Base-by-base conservation (phyloP, 2,797 vertebrate species). In the Gephyroberyx darwinii region DNA sequence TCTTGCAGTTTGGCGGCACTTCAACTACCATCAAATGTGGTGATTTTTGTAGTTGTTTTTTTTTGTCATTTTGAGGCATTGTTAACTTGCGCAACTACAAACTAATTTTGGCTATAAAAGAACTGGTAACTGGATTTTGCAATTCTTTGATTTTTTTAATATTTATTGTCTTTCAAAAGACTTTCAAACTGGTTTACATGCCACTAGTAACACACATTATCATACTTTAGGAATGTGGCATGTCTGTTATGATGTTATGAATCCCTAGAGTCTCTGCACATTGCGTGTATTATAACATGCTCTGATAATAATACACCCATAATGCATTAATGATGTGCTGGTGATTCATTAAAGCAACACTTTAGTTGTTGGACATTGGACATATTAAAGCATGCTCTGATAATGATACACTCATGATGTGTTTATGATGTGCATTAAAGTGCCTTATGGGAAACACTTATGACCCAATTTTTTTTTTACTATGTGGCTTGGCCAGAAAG, bases 241-340 rank as follows among this genome's bases (percentile, higher is more conserved):
- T 39, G 8, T 10, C 39, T 41, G 39, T 41, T 41, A 41, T 41
- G 2, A 13, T 41, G 39, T 13, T 4, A 41, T 8, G 2, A 47
- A 4, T 16, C 17, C 17, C 8, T 8, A 17, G 45, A n/a, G 14
- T 47, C 5, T 47, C 6, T 47, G 45, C 45, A 48, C n/a, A 48
- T 48, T 48, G 45, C n/a, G 45, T 2, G 17, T n/a, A 48, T n/a
- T 48, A 6, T 5, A 17, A 4, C n/a, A 48, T n/a, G 17, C 45
- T 8, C 16, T 7, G 45, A 8, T 48, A n/a, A 48, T 48, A 50
- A 60, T 30, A 37, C 39, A 45, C 10, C 31, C 22, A 67, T 31
- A 47, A n/a, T 60, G 31, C 47, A 62, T 71, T 79, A 26, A 79
- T 60, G 22, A 48, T 14, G 48, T 57, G 20, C 8, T 50, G 16